Percentiles rank a stretch among this genome's conserved stretches.
Evolutionary conservation across 2,888 invertebrate genomes (phyloP).

Genomic region (Ommatoiulus sabulosus): DNA sequence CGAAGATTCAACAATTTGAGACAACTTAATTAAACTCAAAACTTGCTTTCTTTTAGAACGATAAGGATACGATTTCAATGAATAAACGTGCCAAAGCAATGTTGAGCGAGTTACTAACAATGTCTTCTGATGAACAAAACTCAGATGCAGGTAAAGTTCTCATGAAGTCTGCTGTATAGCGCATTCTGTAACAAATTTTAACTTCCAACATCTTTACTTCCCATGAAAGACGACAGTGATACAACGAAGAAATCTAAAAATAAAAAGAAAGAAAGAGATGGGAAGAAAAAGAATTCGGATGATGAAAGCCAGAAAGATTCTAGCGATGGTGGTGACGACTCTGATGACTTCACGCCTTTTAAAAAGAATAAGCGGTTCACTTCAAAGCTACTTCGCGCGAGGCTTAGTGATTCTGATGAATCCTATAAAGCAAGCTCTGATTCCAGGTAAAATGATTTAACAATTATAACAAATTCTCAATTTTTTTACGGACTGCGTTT

Average conservation of each 20-base stretch:
- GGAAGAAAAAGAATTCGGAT: conserved; percentile 60
- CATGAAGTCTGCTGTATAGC: not conserved
- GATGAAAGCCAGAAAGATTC: too few relatives aligned
- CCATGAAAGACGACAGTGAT: conserved; percentile 37
- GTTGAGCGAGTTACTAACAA: not conserved
- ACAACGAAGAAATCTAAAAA: conserved; percentile 57
- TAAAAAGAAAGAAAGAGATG: conserved; percentile 57
- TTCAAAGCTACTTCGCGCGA: conserved; percentile 7
- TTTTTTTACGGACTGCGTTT: too few relatives aligned
- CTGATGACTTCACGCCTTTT: conserved; percentile 60
- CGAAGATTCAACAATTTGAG: too few relatives aligned
- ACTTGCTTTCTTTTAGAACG: not conserved
- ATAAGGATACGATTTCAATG: not conserved
- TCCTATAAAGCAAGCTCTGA: conserved; percentile 40
- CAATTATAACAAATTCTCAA: too few relatives aligned
- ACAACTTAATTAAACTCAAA: too few relatives aligned
- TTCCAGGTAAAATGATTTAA: conserved; percentile 20
- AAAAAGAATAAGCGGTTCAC: conserved; percentile 51
- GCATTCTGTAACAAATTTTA: not conserved
- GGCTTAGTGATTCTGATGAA: conserved; percentile 45
- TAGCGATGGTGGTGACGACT: not conserved
- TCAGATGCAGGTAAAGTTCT: not conserved
- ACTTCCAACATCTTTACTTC: too few relatives aligned
- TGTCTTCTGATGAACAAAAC: conserved; percentile 24
- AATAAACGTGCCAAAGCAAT: not conserved